Conservation (phyloP, 1,140 invertebrate species). For the Leptopilina boulardi region DNA sequence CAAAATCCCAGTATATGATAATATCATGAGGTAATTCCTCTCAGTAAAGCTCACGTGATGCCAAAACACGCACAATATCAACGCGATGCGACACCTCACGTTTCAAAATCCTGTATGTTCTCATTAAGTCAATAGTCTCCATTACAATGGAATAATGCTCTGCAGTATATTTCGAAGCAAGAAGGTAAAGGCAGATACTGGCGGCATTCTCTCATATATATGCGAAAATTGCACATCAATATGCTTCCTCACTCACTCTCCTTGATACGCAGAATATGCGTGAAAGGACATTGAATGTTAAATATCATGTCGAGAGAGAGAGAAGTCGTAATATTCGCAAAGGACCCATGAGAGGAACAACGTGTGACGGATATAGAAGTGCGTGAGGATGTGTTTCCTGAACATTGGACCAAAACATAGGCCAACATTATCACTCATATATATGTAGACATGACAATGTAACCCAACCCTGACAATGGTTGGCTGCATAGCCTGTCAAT, state of each 20-base stretch:
- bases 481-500: conserved; percentile 35
- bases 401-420: conserved; percentile 42
- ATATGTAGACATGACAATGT: conserved; percentile 53
- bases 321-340: conserved; percentile 39
- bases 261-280: not conserved
- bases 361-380: conserved; percentile 2
- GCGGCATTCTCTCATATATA: not conserved
- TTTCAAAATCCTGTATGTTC: not conserved
- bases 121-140: conserved; percentile 38
- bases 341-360: conserved; percentile 37
- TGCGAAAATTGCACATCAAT: not conserved
- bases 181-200: not conserved
- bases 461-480: conserved; percentile 47
- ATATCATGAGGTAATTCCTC: not conserved
- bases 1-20: too few species aligned
- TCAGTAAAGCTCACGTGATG: not conserved
- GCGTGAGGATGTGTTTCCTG: conserved; percentile 30
- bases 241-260: not conserved
- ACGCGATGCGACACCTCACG: not conserved
- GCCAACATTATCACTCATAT: conserved; percentile 55
- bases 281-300: conserved; percentile 14
- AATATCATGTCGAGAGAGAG: conserved; percentile 33
- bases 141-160: conserved; percentile 47
- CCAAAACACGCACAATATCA: not conserved
- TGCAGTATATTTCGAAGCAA: conserved; percentile 50